These are phyloP conservation scores for Sorex fumeus DNA, from an alignment of 2,113 vertebrate genomes.

Conservation along the genomic window DNA sequence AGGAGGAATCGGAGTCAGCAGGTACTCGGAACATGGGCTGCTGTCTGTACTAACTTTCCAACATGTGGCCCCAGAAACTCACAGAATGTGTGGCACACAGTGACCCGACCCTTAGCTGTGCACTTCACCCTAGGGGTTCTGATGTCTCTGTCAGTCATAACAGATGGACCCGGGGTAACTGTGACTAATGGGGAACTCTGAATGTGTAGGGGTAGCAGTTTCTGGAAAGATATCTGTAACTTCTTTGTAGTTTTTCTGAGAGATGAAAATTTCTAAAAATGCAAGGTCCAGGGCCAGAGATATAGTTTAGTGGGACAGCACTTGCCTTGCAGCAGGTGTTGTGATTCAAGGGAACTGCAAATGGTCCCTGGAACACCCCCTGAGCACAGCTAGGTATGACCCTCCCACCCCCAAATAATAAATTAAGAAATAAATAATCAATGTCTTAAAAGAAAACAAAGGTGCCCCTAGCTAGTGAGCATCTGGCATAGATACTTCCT, in stretches of 20 bases:
- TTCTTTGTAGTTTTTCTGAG: background rate
- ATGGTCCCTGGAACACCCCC: too few relatives aligned
- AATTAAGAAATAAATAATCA: background rate
- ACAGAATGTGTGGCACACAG: background rate
- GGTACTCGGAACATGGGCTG: too few relatives aligned
- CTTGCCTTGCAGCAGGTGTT: too few relatives aligned
- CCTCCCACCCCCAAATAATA: too few relatives aligned
- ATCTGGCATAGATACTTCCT: background rate
- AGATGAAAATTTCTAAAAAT: background rate
- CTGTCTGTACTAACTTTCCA: background rate
- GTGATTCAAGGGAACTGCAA: too few relatives aligned
- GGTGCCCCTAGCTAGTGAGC: background rate
- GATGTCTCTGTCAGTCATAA: background rate
- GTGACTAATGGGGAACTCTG: background rate
- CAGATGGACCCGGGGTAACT: too few relatives aligned
- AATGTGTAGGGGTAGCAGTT: accelerated
- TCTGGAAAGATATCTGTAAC: background rate
- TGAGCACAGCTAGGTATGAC: too few relatives aligned
- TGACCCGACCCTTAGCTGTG: background rate
- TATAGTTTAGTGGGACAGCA: too few relatives aligned
- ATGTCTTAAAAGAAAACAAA: background rate
- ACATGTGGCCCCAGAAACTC: background rate
- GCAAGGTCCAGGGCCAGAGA: background rate
- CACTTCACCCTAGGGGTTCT: background rate
- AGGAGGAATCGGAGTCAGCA: background rate